Percentiles rank a stretch among this genome's conserved stretches.
These are phyloP conservation scores for Anas platyrhynchos DNA, from an alignment of 2,113 vertebrate genomes.

Conservation along the genomic window DNA sequence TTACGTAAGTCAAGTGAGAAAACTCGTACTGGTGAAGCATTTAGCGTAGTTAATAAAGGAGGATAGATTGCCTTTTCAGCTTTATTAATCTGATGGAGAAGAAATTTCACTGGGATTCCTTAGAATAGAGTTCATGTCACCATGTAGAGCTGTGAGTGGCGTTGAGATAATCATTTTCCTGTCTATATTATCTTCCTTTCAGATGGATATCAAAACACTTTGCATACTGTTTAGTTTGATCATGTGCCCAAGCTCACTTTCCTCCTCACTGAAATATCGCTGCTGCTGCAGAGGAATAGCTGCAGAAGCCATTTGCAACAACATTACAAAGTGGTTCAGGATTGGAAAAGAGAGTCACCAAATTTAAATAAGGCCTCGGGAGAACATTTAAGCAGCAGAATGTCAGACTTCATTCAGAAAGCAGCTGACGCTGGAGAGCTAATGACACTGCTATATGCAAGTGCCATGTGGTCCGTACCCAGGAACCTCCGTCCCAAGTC, in stretches of 20 bases:
- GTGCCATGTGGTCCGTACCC: neutral
- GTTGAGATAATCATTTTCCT: slow-evolving; percentile 55
- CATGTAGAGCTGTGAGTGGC: slow-evolving; percentile 39
- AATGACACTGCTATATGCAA: neutral
- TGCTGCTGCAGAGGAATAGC: neutral
- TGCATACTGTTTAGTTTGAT: neutral
- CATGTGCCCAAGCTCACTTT: neutral
- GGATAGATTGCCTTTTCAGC: slow-evolving; percentile 57
- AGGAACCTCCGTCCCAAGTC: neutral
- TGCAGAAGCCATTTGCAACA: neutral
- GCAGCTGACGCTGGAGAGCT: neutral
- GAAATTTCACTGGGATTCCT: slow-evolving; percentile 53
- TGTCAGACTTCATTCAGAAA: neutral
- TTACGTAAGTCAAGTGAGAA: slow-evolving; percentile 50
- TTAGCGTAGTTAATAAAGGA: slow-evolving; percentile 62
- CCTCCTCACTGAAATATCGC: neutral
- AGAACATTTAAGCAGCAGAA: neutral
- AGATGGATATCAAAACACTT: slow-evolving; percentile 37
- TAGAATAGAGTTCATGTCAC: slow-evolving; percentile 43
- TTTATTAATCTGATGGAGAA: slow-evolving; percentile 56
- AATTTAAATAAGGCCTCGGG: neutral
- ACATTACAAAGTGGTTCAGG: neutral
- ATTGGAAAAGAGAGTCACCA: neutral
- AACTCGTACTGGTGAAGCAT: slow-evolving; percentile 15
- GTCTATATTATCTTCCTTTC: slow-evolving; percentile 47